A percentile compares a stretch with the other conserved stretches of the same genome.
These are phyloP conservation scores for Petrolisthes manimaculis DNA, from an alignment of 2,888 invertebrate genomes.

Conservation along the genomic window DNA sequence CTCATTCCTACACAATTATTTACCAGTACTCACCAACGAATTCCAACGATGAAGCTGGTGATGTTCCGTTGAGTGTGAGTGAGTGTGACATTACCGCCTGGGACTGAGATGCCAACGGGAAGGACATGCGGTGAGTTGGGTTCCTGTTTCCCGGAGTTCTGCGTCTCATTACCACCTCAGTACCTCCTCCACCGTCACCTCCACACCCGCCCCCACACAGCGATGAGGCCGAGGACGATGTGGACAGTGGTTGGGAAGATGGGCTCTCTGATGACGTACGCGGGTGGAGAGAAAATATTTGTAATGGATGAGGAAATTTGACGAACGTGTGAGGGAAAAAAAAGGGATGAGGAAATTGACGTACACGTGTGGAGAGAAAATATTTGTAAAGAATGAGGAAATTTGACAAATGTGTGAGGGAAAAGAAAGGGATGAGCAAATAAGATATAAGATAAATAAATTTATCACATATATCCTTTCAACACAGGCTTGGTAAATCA, in stretches of 20 bases:
- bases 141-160: constrained; percentile 33
- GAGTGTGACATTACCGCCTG: constrained; percentile 34
- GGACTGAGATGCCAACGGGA: constrained; percentile 53
- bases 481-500: too few species aligned
- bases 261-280: constrained; percentile 28
- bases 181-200: not conserved
- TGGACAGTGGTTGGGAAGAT: constrained; percentile 39
- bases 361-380: too few species aligned
- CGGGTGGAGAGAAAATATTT: not conserved
- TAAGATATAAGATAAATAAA: too few species aligned
- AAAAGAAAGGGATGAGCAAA: too few species aligned
- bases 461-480: too few species aligned
- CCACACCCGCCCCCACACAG: constrained; percentile 25
- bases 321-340: too few species aligned
- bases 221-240: constrained; percentile 52
- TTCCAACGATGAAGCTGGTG: constrained; percentile 48
- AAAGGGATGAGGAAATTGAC: too few species aligned
- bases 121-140: constrained; percentile 59
- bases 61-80: constrained; percentile 50
- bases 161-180: constrained; percentile 19
- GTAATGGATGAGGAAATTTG: not conserved
- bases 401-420: too few species aligned
- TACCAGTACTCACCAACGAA: constrained; percentile 28
- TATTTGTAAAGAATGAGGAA: too few species aligned
- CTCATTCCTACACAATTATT: not conserved